These are phyloP conservation scores for Amblyraja radiata DNA, from an alignment of 2,797 vertebrate species.

Conservation along the genomic window DNA sequence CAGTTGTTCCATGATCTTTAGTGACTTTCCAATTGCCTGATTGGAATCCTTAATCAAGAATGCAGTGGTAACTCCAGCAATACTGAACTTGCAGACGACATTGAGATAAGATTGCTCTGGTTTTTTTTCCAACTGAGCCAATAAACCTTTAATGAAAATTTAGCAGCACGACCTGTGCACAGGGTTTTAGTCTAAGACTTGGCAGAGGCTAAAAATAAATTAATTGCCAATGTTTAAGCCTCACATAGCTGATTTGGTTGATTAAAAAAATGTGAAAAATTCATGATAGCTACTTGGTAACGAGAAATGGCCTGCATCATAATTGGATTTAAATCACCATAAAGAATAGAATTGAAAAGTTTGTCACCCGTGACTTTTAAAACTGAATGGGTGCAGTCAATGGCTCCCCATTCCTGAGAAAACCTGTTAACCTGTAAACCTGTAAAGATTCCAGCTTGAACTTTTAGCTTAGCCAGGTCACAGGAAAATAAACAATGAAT, in stretches of 20 bases:
- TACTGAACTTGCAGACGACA: not conserved
- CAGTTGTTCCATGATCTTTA: not conserved
- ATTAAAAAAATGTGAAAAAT: not conserved
- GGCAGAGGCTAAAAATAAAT: not conserved
- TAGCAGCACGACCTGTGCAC: not conserved
- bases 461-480: not conserved
- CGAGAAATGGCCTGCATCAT: not conserved
- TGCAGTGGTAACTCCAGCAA: not conserved
- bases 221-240: not conserved
- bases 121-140: not conserved
- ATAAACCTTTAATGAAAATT: not conserved
- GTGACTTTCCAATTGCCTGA: not conserved
- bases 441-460: not conserved
- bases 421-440: not conserved
- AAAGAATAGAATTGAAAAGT: not conserved
- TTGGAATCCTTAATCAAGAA: not conserved
- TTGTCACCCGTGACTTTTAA: not conserved
- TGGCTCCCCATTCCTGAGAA: not conserved
- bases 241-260: not conserved
- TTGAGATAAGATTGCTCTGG: not conserved
- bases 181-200: not conserved
- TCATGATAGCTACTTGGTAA: not conserved
- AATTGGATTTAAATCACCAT: not conserved
- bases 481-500: not conserved
- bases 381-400: not conserved